Evolutionary conservation across 2,888 invertebrate species (phyloP).

Genomic region (Caenorhabditis macrosperma): DNA sequence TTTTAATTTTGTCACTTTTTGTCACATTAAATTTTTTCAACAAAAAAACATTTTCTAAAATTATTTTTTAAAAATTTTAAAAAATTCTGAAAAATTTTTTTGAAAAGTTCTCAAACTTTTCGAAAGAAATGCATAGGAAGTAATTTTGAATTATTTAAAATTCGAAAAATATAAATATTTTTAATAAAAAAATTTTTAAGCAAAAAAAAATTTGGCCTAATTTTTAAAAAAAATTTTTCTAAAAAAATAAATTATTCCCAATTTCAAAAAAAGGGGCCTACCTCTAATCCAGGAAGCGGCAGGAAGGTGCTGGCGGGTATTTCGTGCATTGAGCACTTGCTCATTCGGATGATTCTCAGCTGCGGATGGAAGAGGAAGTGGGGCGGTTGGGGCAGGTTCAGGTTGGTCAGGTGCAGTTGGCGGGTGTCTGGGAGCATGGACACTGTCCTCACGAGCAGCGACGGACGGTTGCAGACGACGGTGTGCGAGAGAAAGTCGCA

Average conservation of each 20-base stretch:
- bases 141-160: neutral
- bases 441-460: constrained; percentile 63
- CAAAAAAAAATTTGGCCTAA: neutral
- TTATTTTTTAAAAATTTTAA: neutral
- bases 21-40: neutral
- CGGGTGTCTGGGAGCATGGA: constrained; percentile 60
- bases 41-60: neutral
- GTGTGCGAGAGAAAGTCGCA: constrained; percentile 60
- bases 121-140: too few relatives aligned
- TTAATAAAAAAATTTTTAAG: neutral
- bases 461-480: constrained; percentile 60
- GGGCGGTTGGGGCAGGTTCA: constrained; percentile 73
- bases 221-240: neutral
- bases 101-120: neutral
- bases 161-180: neutral
- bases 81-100: too few relatives aligned
- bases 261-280: constrained; percentile 5
- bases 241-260: neutral
- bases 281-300: constrained; percentile 74
- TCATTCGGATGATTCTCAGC: constrained; percentile 69
- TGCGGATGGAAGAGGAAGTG: constrained; percentile 73
- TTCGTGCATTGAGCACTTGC: constrained; percentile 68
- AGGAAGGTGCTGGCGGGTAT: constrained; percentile 70
- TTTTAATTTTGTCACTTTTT: neutral
- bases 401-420: constrained; percentile 48